phyloP scores from a whole-genome alignment of 2,113 vertebrate species.

The Rhinopithecus roxellana region DNA sequence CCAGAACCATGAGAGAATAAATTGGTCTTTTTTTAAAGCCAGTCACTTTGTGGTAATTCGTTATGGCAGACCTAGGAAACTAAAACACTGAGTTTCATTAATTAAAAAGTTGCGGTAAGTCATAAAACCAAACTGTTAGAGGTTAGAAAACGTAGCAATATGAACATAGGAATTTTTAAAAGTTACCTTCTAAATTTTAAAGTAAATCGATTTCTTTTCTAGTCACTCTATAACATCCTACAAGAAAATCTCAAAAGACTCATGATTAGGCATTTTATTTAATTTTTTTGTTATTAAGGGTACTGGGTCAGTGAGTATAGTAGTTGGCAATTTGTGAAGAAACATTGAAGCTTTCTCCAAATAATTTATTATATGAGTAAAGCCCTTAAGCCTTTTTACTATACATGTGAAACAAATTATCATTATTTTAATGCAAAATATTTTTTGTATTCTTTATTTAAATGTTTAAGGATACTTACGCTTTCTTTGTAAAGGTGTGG shows the following conservation, averaged over 20 bases:
- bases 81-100: neutral
- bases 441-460: neutral
- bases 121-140: neutral
- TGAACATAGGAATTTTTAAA: neutral
- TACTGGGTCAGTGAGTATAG: neutral
- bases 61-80: neutral
- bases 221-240: neutral
- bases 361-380: neutral
- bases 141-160: neutral
- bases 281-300: neutral
- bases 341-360: neutral
- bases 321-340: neutral
- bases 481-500: slow-evolving; percentile 93
- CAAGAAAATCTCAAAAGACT: neutral
- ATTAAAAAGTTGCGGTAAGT: neutral
- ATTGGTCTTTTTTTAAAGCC: neutral
- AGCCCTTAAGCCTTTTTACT: neutral
- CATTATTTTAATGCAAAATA: neutral
- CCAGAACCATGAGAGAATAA: neutral
- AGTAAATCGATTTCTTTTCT: neutral
- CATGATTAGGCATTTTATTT: neutral
- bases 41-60: neutral
- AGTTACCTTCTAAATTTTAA: neutral
- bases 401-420: neutral
- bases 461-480: slow-evolving; percentile 85